Evolutionary conservation across 2,888 invertebrate genomes (phyloP).

Genomic region (Campoletis raptor): DNA sequence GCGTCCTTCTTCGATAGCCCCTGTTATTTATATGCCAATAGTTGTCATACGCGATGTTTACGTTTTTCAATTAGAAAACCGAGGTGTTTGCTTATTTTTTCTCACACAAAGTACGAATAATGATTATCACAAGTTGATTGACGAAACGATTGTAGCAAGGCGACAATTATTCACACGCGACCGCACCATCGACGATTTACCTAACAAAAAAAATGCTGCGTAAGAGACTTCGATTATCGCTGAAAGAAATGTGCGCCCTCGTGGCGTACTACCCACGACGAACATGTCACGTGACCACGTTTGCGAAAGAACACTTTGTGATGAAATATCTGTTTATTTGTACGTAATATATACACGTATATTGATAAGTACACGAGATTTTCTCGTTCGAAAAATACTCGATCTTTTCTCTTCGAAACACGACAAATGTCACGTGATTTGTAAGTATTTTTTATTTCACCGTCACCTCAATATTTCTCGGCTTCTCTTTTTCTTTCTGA

Average conservation of each 20-base stretch:
- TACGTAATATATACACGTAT: background rate
- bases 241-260: slow-evolving; percentile 33
- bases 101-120: slow-evolving; percentile 10
- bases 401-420: background rate
- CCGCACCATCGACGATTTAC: slow-evolving; percentile 35
- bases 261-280: slow-evolving; percentile 44
- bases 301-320: slow-evolving; percentile 28
- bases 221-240: slow-evolving; percentile 29
- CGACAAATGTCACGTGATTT: slow-evolving; percentile 13
- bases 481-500: background rate
- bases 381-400: background rate
- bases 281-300: slow-evolving; percentile 55
- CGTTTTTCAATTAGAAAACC: slow-evolving; percentile 1
- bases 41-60: background rate
- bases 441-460: background rate
- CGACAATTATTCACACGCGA: slow-evolving; percentile 46
- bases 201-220: slow-evolving; percentile 36
- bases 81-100: slow-evolving; percentile 5
- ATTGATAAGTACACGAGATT: background rate
- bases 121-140: slow-evolving; percentile 38
- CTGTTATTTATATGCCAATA: background rate
- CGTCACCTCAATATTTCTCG: background rate
- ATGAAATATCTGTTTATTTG: slow-evolving; percentile 3
- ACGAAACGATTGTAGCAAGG: slow-evolving; percentile 8
- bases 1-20: background rate